Evolutionary conservation across 1,140 invertebrate genomes (phyloP).

Genomic region (Limonius californicus): DNA sequence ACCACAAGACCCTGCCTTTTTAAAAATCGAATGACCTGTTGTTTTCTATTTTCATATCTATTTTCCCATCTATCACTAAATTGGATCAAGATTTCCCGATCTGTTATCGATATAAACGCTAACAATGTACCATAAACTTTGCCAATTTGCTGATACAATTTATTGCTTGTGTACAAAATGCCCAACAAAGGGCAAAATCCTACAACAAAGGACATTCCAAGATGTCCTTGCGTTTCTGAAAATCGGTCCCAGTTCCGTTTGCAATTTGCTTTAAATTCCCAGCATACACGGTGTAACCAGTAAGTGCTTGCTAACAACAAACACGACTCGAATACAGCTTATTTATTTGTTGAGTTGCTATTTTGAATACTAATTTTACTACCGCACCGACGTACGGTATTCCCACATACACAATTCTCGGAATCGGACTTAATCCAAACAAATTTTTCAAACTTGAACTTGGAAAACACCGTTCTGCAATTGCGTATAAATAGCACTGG

Average conservation of each 20-base stretch:
- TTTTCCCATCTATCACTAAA: no score
- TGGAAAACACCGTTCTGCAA: background rate
- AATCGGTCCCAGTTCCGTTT: slow-evolving; percentile 19
- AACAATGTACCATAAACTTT: no score
- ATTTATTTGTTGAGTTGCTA: background rate
- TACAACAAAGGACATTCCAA: slow-evolving; percentile 17
- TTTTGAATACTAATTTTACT: slow-evolving; percentile 20
- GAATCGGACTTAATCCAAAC: background rate
- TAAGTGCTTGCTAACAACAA: slow-evolving; percentile 19
- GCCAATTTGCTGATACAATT: no score
- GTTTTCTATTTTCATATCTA: no score
- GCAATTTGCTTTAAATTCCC: slow-evolving; percentile 16
- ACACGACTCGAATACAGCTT: slow-evolving; percentile 16
- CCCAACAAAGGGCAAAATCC: slow-evolving; percentile 10
- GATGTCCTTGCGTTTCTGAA: slow-evolving; percentile 14
- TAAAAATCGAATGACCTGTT: no score
- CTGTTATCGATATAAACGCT: no score
- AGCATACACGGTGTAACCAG: background rate
- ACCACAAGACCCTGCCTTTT: no score
- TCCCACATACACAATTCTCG: slow-evolving; percentile 16
- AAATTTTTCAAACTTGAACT: background rate
- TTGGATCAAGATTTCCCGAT: no score
- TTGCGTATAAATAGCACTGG: background rate
- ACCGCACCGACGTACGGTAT: slow-evolving; percentile 6
- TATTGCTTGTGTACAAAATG: no score